These are phyloP conservation scores for Harpagoxenus sublaevis DNA, from an alignment of 2,888 invertebrate genomes.

Conservation along the genomic window DNA sequence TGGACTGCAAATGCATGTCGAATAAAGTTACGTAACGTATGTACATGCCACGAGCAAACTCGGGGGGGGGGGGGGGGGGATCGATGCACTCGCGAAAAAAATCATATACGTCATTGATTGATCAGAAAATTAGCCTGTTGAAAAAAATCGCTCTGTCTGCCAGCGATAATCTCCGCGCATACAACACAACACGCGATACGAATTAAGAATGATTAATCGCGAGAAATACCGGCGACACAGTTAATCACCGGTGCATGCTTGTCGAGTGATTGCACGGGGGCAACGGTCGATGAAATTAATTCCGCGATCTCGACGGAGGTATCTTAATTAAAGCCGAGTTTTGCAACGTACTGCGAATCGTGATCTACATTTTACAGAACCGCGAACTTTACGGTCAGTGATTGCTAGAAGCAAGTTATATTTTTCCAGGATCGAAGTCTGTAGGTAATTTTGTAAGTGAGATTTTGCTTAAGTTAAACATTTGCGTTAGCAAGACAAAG, in stretches of 20 bases:
- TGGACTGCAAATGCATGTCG: not conserved
- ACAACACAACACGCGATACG: not conserved
- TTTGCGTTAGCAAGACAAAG: not conserved
- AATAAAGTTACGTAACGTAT: not conserved
- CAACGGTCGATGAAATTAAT: constrained; percentile 37
- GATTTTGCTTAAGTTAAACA: not conserved
- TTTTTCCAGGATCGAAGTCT: not conserved
- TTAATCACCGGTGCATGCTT: constrained; percentile 22
- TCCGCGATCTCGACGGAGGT: not conserved
- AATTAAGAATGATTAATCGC: constrained; percentile 21
- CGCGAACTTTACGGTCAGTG: not conserved
- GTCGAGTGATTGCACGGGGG: constrained; percentile 10
- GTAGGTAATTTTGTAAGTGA: not conserved
- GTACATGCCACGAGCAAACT: not conserved
- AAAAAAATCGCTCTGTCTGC: constrained; percentile 9
- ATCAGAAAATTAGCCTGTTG: constrained; percentile 6
- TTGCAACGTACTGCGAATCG: not conserved
- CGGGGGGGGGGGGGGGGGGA: not conserved
- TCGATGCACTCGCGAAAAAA: not conserved
- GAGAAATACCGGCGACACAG: constrained; percentile 16
- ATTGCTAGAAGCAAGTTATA: not conserved
- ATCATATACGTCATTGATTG: not conserved
- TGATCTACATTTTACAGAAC: not conserved
- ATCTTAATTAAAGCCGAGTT: not conserved
- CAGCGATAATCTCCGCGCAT: not conserved